Conservation (phyloP, 2,888 invertebrate species). For the Drosophila niveifrons region DNA sequence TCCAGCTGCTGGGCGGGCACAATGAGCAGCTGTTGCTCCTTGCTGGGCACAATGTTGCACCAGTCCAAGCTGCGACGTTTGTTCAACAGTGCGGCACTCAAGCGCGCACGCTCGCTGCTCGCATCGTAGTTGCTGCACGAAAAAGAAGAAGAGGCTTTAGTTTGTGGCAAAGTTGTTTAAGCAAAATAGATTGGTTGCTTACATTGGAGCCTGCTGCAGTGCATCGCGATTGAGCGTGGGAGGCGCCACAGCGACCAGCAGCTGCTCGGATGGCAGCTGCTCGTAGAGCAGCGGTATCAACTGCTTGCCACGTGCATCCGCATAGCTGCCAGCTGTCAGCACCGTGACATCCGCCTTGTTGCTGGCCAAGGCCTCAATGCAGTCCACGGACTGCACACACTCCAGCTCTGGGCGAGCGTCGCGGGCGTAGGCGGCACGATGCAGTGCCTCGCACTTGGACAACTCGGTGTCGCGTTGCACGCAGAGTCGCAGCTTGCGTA, state of each 20-base stretch:
- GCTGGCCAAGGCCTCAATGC: constrained; percentile 76
- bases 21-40: constrained; percentile 77
- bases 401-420: constrained; percentile 92
- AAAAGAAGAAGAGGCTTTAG: background rate
- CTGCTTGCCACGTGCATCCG: constrained; percentile 70
- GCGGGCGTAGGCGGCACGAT: constrained; percentile 90
- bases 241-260: constrained; percentile 83
- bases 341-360: constrained; percentile 80
- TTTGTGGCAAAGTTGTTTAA: too few species aligned
- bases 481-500: constrained; percentile 89
- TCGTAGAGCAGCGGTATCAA: constrained; percentile 83
- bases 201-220: constrained; percentile 80
- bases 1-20: constrained; percentile 80
- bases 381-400: constrained; percentile 89
- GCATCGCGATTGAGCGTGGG: constrained; percentile 73
- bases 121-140: constrained; percentile 78
- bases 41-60: constrained; percentile 73
- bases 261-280: constrained; percentile 68
- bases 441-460: constrained; percentile 91
- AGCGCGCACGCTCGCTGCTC: constrained; percentile 73
- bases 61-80: constrained; percentile 77
- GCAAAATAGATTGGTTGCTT: constrained; percentile 35
- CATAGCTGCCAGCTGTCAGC: constrained; percentile 66
- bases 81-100: constrained; percentile 83
- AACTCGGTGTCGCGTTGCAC: constrained; percentile 89